phyloP scores from a whole-genome alignment of 2,113 vertebrate species.

The Lonchura striata region DNA sequence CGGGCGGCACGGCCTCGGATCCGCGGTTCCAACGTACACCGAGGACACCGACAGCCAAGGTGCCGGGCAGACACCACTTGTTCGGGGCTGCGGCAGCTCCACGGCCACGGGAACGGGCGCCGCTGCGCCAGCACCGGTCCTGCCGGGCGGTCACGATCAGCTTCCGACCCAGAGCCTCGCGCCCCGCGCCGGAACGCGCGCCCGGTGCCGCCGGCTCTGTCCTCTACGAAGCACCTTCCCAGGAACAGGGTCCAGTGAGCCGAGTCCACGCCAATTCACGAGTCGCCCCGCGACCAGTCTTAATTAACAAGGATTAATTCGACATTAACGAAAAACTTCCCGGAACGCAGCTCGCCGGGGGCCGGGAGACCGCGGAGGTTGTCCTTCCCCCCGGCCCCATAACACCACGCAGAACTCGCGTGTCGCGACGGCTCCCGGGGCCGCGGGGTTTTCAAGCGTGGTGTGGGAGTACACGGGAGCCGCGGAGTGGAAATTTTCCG shows the following conservation, averaged over 20 bases:
- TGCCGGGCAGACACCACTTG: too few species aligned
- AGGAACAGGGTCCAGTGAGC: too few species aligned
- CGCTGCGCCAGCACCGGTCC: not conserved
- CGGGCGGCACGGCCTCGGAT: too few species aligned
- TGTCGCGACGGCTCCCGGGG: not conserved
- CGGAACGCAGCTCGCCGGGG: not conserved
- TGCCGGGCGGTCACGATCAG: not conserved
- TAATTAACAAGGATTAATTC: conserved; percentile 34
- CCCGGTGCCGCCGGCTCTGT: not conserved
- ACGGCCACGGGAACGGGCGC: not conserved
- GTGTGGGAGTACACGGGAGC: not conserved
- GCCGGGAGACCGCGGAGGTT: too few species aligned
- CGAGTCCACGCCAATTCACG: not conserved
- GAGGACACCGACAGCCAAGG: not conserved
- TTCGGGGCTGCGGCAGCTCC: not conserved
- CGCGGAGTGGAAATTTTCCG: not conserved
- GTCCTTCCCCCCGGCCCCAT: too few species aligned
- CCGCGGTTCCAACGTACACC: not conserved
- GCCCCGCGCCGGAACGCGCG: rapidly evolving
- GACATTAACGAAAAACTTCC: conserved; percentile 29
- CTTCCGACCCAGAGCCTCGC: rapidly evolving
- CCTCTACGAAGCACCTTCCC: not conserved
- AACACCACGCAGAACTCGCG: not conserved
- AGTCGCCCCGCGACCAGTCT: not conserved
- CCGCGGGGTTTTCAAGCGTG: not conserved